Percentiles rank a stretch among this genome's conserved stretches.
Conservation (phyloP, 1,140 invertebrate species). For the Panagrolaimus sp. region DNA sequence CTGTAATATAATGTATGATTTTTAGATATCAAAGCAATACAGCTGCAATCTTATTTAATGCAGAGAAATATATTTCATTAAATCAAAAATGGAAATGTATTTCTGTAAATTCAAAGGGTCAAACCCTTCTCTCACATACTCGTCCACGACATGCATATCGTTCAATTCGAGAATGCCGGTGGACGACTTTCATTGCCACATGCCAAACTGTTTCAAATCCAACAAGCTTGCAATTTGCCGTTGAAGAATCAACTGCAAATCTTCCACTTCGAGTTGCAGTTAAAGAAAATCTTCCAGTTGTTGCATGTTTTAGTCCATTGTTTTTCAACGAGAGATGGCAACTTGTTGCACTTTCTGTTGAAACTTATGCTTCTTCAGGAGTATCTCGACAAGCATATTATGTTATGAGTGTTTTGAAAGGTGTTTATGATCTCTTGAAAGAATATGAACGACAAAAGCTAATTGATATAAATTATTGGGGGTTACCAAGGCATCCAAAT, state of each 20-base stretch:
- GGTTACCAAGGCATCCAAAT: background rate
- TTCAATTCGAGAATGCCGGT: background rate
- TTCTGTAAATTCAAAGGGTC: background rate
- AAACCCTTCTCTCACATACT: background rate
- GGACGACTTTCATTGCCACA: conserved; percentile 7
- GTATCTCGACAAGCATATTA: conserved; percentile 2
- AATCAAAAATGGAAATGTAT: conserved; percentile 4
- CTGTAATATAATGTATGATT: background rate
- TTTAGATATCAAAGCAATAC: background rate
- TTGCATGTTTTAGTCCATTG: background rate
- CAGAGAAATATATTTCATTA: background rate
- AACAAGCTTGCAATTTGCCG: background rate
- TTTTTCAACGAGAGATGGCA: conserved; percentile 4
- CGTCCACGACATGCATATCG: background rate
- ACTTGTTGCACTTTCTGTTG: background rate
- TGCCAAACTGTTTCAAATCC: background rate
- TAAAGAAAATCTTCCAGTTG: conserved; percentile 6
- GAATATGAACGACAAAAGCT: background rate
- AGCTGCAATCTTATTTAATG: background rate
- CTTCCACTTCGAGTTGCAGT: background rate
- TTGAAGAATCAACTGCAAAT: background rate
- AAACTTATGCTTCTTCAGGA: background rate
- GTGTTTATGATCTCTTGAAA: background rate
- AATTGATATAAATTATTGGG: conserved; percentile 1
- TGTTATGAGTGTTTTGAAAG: background rate